Percentiles rank a stretch among this genome's conserved stretches.
Conservation (phyloP, 2,888 invertebrate species). For the Noctua comes region DNA sequence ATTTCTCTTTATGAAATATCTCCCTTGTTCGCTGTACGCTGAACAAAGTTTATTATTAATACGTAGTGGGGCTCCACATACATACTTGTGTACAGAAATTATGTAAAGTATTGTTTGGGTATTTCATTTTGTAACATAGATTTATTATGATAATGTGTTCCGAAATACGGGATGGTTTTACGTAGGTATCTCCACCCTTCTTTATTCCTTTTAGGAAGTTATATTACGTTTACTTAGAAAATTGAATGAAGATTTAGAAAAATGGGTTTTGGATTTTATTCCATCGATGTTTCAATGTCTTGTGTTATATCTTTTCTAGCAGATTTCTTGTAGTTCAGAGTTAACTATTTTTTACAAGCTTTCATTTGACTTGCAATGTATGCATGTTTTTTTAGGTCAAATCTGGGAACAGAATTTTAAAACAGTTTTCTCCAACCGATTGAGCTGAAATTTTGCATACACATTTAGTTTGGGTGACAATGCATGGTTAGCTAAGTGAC, state of each 20-base stretch:
- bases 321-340: neutral
- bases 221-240: neutral
- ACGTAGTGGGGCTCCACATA: constrained; percentile 6
- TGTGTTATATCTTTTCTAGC: neutral
- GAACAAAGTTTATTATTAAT: constrained; percentile 46
- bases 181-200: neutral
- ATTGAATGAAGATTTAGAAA: neutral
- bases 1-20: constrained; percentile 30
- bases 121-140: constrained; percentile 30
- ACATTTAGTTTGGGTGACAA: neutral
- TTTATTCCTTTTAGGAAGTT: neutral
- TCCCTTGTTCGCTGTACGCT: constrained; percentile 14
- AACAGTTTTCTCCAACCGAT: neutral
- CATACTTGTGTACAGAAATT: constrained; percentile 11
- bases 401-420: neutral
- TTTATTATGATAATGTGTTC: constrained; percentile 25
- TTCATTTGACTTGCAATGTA: neutral
- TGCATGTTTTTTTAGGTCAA: neutral
- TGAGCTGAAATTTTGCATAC: neutral
- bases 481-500: neutral
- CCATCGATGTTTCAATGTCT: neutral
- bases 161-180: constrained; percentile 10
- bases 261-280: neutral
- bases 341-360: neutral
- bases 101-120: constrained; percentile 35